A percentile compares a stretch with the other conserved stretches of the same genome.
Conservation (phyloP, 2,797 vertebrate genomes). For the Phyllotis vaccarum region DNA sequence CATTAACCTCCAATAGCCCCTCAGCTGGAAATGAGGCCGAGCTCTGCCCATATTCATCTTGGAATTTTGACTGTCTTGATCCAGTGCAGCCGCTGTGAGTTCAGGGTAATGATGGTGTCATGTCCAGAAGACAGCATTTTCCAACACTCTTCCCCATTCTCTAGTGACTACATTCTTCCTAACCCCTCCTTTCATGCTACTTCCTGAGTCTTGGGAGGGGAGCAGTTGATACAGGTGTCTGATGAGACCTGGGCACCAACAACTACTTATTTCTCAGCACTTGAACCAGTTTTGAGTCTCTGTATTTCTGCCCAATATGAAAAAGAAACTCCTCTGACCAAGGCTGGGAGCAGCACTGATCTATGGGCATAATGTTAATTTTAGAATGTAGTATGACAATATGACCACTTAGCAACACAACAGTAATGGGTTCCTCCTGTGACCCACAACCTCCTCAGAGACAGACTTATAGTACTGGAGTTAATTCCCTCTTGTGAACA, state of each 20-base stretch:
- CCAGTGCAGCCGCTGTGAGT: neutral
- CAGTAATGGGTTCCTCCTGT: neutral
- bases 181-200: too few species aligned
- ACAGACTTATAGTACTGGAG: neutral
- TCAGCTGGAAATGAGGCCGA: neutral
- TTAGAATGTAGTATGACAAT: neutral
- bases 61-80: neutral
- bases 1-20: neutral
- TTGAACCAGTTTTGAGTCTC: neutral
- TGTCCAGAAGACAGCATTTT: neutral
- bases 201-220: neutral
- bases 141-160: neutral
- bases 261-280: neutral
- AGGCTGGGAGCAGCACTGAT: neutral
- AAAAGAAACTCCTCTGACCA: neutral
- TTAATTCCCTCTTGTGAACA: too few species aligned
- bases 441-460: neutral
- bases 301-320: neutral
- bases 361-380: neutral
- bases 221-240: neutral
- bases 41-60: neutral
- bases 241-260: neutral
- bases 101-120: neutral
- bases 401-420: neutral
- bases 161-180: neutral